Percentiles rank a stretch among this genome's conserved stretches.
These are phyloP conservation scores for Onthophagus sagittarius DNA, from an alignment of 2,888 invertebrate genomes.

Conservation along the genomic window DNA sequence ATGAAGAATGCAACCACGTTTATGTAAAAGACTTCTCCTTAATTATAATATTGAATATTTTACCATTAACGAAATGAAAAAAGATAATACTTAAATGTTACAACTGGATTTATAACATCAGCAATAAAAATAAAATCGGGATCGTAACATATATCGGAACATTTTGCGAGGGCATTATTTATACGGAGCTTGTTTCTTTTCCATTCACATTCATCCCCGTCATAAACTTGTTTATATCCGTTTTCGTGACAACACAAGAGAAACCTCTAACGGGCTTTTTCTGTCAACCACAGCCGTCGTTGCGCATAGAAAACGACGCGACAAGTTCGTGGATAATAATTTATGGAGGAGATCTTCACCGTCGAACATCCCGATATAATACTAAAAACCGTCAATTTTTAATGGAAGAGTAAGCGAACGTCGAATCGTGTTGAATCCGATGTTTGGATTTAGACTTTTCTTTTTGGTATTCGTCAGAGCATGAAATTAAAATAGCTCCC, in stretches of 20 bases:
- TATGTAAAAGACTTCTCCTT: background rate
- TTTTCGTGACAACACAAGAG: background rate
- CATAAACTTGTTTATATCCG: background rate
- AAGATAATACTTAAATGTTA: background rate
- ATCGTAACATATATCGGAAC: background rate
- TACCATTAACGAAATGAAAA: background rate
- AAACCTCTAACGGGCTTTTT: background rate
- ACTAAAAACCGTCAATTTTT: background rate
- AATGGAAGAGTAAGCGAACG: background rate
- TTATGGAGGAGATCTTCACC: background rate
- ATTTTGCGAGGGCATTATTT: background rate
- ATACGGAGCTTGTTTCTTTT: background rate
- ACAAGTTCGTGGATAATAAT: background rate
- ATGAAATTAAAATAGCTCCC: too few relatives aligned
- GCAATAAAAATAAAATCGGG: background rate
- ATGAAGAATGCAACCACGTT: background rate
- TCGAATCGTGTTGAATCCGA: background rate
- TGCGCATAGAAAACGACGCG: background rate
- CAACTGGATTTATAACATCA: background rate
- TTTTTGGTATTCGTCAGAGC: too few relatives aligned
- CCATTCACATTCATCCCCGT: background rate
- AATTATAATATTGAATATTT: background rate
- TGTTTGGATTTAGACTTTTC: too few relatives aligned
- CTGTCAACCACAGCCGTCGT: background rate
- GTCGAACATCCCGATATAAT: background rate